Base-by-base conservation (phyloP, 2,888 invertebrate species). In the Philhelius pedissequus region DNA sequence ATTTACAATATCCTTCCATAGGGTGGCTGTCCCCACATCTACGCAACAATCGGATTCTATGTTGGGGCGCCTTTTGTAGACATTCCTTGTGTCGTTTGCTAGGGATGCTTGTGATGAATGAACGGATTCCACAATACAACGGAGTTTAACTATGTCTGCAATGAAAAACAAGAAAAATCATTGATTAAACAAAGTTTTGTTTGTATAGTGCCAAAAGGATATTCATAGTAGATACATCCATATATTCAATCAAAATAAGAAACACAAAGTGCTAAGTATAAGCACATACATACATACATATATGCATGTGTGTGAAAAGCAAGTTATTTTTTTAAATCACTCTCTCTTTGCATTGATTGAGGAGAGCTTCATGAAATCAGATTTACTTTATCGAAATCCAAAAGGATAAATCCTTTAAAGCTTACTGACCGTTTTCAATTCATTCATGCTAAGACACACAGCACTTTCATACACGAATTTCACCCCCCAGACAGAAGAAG, bases 41-140 rank as follows among this genome's bases (percentile, higher is more conserved):
- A 99, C 98, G 92, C 97, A 99, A 89, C 97, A 97, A 92, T 99
- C 99, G 1, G 96, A 95, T 92, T 98, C 98, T 64, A 98, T 95
- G 77, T 95, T 94, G 0, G 96, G 94, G 30, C 95, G 93, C 76
- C 95, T 93, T 87, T 95, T 92, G 94, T 94, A 94, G 52, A 93
- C 93, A 45, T 94, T 93, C 87, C 94, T 94, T 86, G 92, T 93
- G 73, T 93, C 92, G 68, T 91, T 90, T 74, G 43, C 18, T n/a
- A 91, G 89, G 22, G 91, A 90, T 89, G 93, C 94, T 89, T 95
- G 96, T 88, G 94, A 91, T 48, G 94, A 94, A 87, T 94, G 95
- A 66, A 97, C 95, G 0, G 96, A 96, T 92, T 99, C 98, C 71
- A 99, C 97, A 83, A 99, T 94, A 91, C 99, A 99, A 91, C 98